These are phyloP conservation scores for Solenopsis invicta DNA, from an alignment of 1,140 invertebrate genomes.

Conservation along the genomic window DNA sequence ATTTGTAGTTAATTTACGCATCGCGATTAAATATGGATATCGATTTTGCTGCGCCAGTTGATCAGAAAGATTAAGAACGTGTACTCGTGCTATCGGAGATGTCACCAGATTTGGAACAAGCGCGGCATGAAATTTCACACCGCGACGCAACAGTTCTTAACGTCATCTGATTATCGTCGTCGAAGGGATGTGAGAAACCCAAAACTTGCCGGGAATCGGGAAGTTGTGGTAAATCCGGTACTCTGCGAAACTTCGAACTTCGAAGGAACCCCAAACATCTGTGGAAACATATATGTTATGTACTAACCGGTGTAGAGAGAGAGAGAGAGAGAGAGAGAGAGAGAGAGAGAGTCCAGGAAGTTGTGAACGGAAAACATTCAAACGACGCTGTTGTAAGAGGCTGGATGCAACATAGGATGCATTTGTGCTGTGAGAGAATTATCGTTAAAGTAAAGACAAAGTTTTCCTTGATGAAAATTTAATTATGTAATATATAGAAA, in stretches of 20 bases:
- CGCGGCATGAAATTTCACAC: slow-evolving; percentile 21
- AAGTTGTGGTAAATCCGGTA: slow-evolving; percentile 47
- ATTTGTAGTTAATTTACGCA: neutral
- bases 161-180: slow-evolving; percentile 22
- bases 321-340: neutral
- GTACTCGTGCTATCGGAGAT: neutral
- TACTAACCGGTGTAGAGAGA: slow-evolving; percentile 13
- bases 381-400: neutral
- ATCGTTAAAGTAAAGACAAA: neutral
- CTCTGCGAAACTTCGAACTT: slow-evolving; percentile 46
- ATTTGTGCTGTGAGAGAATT: neutral
- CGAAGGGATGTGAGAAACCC: slow-evolving; percentile 22
- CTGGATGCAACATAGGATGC: neutral
- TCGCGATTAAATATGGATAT: slow-evolving; percentile 4
- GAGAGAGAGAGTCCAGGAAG: neutral
- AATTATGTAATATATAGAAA: neutral
- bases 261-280: slow-evolving; percentile 40
- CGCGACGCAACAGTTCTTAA: slow-evolving; percentile 34
- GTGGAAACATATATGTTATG: slow-evolving; percentile 38
- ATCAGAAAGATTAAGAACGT: neutral
- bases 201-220: slow-evolving; percentile 32
- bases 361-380: slow-evolving; percentile 20
- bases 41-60: neutral
- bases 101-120: neutral
- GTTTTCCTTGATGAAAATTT: neutral